Base-by-base conservation (phyloP, 1,140 invertebrate species). In the Lasaia peninsularis region DNA sequence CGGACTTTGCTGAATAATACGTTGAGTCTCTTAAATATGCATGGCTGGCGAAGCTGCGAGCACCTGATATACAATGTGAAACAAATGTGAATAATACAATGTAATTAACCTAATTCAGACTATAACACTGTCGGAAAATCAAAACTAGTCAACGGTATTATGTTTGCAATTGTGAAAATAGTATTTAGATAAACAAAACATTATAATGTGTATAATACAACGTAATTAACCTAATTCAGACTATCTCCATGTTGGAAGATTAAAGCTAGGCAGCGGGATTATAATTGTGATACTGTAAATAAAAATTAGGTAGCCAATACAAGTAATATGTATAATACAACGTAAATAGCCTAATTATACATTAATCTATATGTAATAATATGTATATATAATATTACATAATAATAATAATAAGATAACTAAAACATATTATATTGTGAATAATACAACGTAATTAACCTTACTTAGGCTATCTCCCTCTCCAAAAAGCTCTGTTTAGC, bases 51-150 rank as follows among this genome's bases (percentile, higher is more conserved):
- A 28, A 31, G 44, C 54, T 68, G 65, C 31, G 18, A 55, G 55
- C 58, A 61, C 66, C 61, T 67, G 69, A 71, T 68, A 71, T 62
- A 54, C 65, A 62, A 67, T 61, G 52, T 48, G 56, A 60, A 65
- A 55, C 50, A 63, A 67, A 67, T 65, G 63, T 37, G 55, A 59
- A 56, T 65, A 44, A 32, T 40, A 34, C 55, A 59, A 64, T 55
- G 48, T 56, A 65, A 71, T 71, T 65, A 67, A 49, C 62, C 56
- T 63, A 58, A 62, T 62, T 57, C 44, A 18, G 1, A 44, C 16
- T 21, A 11, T 44, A 14, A 20, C 16, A 8, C 16, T n/a, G 40
- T 11, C 20, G 40, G 50, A 16, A 52, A 33, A 52, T 33, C 10
- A 52, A 33, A 28, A 10, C 12, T 52, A 31, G 14, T 51, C 6